Percentiles rank a stretch among this genome's conserved stretches.
phyloP scores from a whole-genome alignment of 1,140 invertebrate genomes.

The Drosophila kohkoa region DNA sequence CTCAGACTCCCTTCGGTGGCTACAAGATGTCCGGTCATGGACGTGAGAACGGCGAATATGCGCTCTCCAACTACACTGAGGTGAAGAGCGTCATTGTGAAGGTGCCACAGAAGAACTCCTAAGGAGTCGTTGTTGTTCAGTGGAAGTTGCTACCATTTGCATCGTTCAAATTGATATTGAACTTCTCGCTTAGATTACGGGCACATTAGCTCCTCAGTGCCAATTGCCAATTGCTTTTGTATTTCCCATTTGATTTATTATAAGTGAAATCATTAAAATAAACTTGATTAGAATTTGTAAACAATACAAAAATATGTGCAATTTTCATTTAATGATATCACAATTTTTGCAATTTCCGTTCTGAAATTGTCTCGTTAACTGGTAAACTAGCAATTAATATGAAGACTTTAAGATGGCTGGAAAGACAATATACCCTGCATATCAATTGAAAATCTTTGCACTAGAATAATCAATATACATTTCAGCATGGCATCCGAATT shows the following conservation, averaged over 20 bases:
- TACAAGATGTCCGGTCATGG: conserved; percentile 97
- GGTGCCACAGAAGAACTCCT: conserved; percentile 93
- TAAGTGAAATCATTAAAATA: conserved; percentile 27
- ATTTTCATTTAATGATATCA: background rate
- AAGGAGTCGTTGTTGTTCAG: conserved; percentile 77
- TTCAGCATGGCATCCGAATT: background rate
- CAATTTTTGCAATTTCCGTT: background rate
- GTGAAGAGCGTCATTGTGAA: conserved; percentile 95
- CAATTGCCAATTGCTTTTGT: conserved; percentile 17
- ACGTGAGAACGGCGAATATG: conserved; percentile 96
- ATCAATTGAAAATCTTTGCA: too few species aligned
- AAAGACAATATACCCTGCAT: background rate
- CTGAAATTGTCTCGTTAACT: background rate
- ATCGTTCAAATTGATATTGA: conserved; percentile 11
- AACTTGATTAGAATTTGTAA: conserved; percentile 3
- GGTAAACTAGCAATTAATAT: background rate
- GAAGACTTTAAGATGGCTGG: background rate
- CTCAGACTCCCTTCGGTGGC: conserved; percentile 96
- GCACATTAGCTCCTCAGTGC: conserved; percentile 25
- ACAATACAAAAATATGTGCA: background rate
- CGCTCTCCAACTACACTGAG: conserved; percentile 95
- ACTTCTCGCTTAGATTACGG: conserved; percentile 3
- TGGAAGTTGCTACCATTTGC: conserved; percentile 10
- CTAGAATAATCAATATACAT: background rate
- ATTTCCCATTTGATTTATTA: conserved; percentile 41